Conservation (phyloP, 2,113 vertebrate genomes). For the Pristiophorus japonicus region DNA sequence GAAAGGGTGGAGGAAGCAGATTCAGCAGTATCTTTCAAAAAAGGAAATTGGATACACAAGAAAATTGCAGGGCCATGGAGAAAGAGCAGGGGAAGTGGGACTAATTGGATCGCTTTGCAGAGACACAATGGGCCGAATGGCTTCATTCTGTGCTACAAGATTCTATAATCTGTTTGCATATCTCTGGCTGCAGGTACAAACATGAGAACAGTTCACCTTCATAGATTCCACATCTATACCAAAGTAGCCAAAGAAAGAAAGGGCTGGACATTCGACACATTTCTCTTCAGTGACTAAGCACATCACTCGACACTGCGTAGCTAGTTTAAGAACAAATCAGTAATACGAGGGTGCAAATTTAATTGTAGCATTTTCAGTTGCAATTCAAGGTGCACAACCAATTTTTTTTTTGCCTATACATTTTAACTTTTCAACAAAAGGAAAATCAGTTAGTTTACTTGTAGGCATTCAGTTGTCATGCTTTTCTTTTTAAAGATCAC, state of each 20-base stretch:
- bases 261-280: not conserved
- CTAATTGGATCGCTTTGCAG: not conserved
- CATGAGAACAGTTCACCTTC: not conserved
- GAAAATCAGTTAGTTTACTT: not conserved
- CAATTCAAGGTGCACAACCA: not conserved
- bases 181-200: not conserved
- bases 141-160: not conserved
- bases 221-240: not conserved
- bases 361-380: slow-evolving; percentile 27
- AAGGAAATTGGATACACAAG: not conserved
- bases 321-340: not conserved
- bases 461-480: slow-evolving; percentile 2
- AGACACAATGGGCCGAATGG: not conserved
- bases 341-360: slow-evolving; percentile 7
- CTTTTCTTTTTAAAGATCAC: slow-evolving; percentile 55
- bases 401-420: not conserved
- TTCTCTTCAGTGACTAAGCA: not conserved
- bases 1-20: not conserved
- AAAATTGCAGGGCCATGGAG: not conserved
- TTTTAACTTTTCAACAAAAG: not conserved
- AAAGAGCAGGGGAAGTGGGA: not conserved
- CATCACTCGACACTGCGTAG: not conserved
- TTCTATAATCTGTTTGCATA: not conserved
- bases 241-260: not conserved
- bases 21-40: not conserved